Conservation (phyloP, 1,140 invertebrate species). For the Schlechtendalia chinensis region DNA sequence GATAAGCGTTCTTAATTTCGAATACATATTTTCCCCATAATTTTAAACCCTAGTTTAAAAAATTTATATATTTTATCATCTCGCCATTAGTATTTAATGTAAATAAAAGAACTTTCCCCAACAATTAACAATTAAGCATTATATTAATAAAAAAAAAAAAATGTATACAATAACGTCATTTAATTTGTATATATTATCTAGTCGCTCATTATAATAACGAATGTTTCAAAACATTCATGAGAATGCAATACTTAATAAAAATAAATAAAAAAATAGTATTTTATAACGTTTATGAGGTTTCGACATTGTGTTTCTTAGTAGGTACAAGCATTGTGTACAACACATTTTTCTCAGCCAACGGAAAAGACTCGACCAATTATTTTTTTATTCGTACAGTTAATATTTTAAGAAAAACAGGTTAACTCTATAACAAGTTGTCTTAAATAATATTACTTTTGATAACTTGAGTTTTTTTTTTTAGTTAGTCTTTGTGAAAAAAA, state of each 20-base stretch:
- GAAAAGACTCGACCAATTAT: slow-evolving; percentile 8
- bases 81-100: not conserved
- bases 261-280: slow-evolving; percentile 10
- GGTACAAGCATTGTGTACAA: not conserved
- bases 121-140: not conserved
- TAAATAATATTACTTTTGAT: not conserved
- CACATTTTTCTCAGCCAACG: slow-evolving; percentile 13
- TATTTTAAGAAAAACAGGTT: not conserved
- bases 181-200: not conserved
- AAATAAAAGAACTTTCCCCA: not conserved
- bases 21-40: not conserved
- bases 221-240: not conserved
- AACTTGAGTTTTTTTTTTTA: not conserved
- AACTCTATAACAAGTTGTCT: not conserved
- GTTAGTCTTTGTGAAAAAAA: not conserved
- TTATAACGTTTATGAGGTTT: not conserved
- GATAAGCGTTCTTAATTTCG: not conserved
- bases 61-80: not conserved
- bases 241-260: not conserved
- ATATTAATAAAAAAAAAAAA: not conserved
- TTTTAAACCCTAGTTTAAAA: not conserved
- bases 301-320: not conserved
- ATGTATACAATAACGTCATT: not conserved
- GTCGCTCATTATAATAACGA: not conserved
- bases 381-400: not conserved